Conservation (phyloP, 2,888 invertebrate genomes). For the Miltochrista miniata region DNA sequence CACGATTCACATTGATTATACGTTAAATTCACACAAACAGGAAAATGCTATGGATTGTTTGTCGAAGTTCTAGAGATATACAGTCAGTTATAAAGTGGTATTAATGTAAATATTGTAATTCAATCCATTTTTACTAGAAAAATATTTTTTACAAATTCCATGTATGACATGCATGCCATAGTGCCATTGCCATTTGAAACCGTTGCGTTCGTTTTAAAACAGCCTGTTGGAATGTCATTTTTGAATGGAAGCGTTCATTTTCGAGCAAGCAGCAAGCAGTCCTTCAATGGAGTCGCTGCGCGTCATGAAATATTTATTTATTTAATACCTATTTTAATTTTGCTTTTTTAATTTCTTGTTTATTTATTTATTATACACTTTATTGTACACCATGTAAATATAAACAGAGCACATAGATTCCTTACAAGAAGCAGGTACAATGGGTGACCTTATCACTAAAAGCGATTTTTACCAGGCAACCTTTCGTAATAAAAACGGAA, state of each 20-base stretch:
- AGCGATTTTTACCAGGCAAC: too few species aligned
- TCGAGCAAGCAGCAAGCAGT: neutral
- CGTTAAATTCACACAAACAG: constrained; percentile 42
- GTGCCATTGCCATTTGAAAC: constrained; percentile 75
- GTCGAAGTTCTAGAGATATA: constrained; percentile 45
- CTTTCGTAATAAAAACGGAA: too few species aligned
- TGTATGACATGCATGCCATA: constrained; percentile 79
- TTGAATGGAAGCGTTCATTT: constrained; percentile 51
- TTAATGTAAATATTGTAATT: constrained; percentile 45
- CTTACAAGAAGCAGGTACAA: too few species aligned
- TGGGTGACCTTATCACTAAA: too few species aligned
- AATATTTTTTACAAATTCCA: constrained; percentile 58
- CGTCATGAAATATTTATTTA: too few species aligned
- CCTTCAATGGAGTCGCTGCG: too few species aligned
- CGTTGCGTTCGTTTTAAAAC: constrained; percentile 74
- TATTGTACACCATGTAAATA: too few species aligned
- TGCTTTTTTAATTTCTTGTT: too few species aligned
- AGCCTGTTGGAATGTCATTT: constrained; percentile 40
- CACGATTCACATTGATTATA: constrained; percentile 60
- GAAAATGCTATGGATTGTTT: constrained; percentile 43
- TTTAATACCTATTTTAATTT: too few species aligned
- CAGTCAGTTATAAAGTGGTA: constrained; percentile 33
- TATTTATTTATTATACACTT: too few species aligned
- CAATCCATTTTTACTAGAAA: constrained; percentile 61
- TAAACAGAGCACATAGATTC: too few species aligned